Evolutionary conservation across 2,888 invertebrate species (phyloP).

Genomic region (Hybos culiciformis): DNA sequence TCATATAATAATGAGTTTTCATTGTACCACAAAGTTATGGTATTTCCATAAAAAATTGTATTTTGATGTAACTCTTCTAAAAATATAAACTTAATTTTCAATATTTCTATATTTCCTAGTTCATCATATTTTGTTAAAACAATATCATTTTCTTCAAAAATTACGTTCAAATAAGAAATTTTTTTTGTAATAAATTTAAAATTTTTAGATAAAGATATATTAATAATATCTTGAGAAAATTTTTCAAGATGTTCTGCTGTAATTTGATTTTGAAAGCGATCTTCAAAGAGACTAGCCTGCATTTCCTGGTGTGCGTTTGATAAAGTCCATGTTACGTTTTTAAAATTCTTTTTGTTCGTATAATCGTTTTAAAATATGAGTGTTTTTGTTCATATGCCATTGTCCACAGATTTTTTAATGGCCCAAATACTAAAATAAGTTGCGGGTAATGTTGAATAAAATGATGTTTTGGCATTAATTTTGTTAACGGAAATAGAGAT

Average conservation of each 20-base stretch:
- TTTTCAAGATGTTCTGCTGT: background rate
- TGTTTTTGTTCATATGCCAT: slow-evolving; percentile 20
- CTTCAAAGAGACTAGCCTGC: slow-evolving; percentile 3
- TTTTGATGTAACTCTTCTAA: background rate
- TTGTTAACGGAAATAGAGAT: slow-evolving; percentile 9
- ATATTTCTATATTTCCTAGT: background rate
- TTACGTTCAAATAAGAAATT: background rate
- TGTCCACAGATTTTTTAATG: slow-evolving; percentile 12
- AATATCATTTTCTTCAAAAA: background rate
- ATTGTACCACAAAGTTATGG: slow-evolving; percentile 5
- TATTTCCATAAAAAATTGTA: slow-evolving; percentile 2
- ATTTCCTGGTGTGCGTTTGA: slow-evolving; percentile 1
- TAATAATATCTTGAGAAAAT: background rate
- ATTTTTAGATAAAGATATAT: background rate
- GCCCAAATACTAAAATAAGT: slow-evolving; percentile 10
- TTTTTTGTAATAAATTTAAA: slow-evolving; percentile 1
- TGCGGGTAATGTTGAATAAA: slow-evolving; percentile 13
- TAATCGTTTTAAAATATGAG: slow-evolving; percentile 16
- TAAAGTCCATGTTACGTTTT: slow-evolving; percentile 8
- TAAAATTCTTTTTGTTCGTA: slow-evolving; percentile 15
- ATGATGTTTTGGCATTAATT: slow-evolving; percentile 14
- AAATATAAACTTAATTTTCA: slow-evolving; percentile 1
- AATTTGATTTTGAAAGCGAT: background rate
- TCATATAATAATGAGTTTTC: background rate
- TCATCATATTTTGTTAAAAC: background rate